Evolutionary conservation across 2,113 vertebrate species (phyloP), one percentile per base, ranked within the genome.

Genomic region (Oryzias celebensis): DNA sequence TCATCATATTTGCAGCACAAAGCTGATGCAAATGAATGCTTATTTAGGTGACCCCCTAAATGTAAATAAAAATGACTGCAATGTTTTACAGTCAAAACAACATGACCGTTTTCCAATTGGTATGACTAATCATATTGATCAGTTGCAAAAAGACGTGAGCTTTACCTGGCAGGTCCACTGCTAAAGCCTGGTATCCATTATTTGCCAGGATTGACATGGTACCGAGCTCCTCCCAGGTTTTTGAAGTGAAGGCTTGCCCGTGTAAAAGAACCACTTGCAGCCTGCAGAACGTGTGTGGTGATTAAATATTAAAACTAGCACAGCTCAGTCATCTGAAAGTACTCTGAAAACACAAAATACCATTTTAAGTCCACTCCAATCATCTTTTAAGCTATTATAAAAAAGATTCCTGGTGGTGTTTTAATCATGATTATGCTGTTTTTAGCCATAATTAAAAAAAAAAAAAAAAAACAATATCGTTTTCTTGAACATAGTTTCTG

Each of bases 161-260:
- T 65, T 14, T 92, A 98, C 97, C 97, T 5, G 97, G 97, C 68
- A 99, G 91, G 75, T 99, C 97, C 82, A 98, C 87, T 0, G 97
- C 96, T 0, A 98, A 75, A 0, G 91, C 93, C 31, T 94, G 93
- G 81, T 96, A 95, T 52, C 95, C 95, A 58, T 91, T 92, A 15
- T 84, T 83, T 0, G 95, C 93, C 4, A 99, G 90, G n/a, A 97
- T 81, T 0, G 91, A 84, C 86, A 99, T 91, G 0, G 96, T 97
- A 15, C 96, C 96, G 54, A 98, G 81, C 58, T 93, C 91, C 69
- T 98, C 95, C 97, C 97, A 99, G 0, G 93, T 97, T 84, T 89
- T 92, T 7, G 97, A 98, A 52, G 88, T 94, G 87, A 97, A 98
- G 0, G 95, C 94, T 74, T 94, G 95, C 20, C 97, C 97, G 0